Evolutionary conservation across 1,140 invertebrate species (phyloP), one percentile per base, ranked within the genome.

Genomic region (Chymomyza costata): DNA sequence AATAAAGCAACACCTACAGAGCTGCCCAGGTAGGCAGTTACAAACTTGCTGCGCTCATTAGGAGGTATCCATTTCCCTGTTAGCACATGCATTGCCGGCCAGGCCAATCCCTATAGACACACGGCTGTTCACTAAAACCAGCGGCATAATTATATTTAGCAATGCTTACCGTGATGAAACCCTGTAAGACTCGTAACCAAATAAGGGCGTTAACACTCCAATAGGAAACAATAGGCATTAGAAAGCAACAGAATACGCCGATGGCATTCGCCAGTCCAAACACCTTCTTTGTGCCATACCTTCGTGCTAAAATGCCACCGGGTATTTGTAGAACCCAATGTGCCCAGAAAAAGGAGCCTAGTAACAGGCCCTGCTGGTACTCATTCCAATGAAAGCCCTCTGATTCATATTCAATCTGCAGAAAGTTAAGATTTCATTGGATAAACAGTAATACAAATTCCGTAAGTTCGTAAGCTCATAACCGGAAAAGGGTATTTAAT

Each of bases 11-110:
- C 91, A 2, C 92, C 92, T 2, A 93, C 87, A 31, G 83, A 86
- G 56, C 89, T 88, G 88, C 92, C 92, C 68, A 92, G 84, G 81
- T 92, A 93, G 14, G 92, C 88, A 19, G 91, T 91, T 1, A 91
- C 88, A 55, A 93, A 91, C 86, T 90, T 91, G 70, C 92, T 93
- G 38, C 93, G 89, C 82, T 95, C 94, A 47, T 91, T 88, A 0
- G 91, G 91, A 2, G 94, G 94, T 43, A 94, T 92, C 95, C 95
- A 97, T 70, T 92, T 90, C 0, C 93, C 92, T 10, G 93, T 91
- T 85, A 96, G 88, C 34, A 91, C 88, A 86, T 96, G 93, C 82
- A 84, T 84, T 10, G 93, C 89, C 6, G 95, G 95, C 90, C 93
- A 95, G 2, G 90, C 88, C 31, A 94, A 89, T 17, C 94, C 94